Evolutionary conservation across 2,797 vertebrate species (phyloP).

Genomic region (Buphagus erythrorhynchus): DNA sequence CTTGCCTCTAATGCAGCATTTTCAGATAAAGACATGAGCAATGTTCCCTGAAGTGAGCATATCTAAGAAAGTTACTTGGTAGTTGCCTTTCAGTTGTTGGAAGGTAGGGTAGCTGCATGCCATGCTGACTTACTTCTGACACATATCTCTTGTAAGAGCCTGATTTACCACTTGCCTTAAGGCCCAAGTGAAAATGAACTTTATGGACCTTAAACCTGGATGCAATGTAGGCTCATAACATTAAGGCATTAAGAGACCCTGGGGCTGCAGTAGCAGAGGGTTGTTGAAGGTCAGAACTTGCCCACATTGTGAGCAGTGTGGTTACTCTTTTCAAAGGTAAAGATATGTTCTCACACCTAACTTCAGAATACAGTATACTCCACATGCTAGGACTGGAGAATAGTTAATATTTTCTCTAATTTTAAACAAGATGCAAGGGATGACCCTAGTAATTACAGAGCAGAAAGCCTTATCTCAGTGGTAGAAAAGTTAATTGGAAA

Average conservation of each 20-base stretch:
- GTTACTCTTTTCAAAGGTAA: neutral
- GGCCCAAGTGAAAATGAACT: neutral
- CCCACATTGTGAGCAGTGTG: neutral
- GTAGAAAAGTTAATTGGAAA: conserved; percentile 42
- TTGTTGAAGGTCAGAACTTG: neutral
- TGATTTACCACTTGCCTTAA: neutral
- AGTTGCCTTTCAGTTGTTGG: neutral
- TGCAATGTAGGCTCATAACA: neutral
- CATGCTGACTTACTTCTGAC: neutral
- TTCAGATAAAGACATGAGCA: neutral
- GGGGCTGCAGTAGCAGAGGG: neutral
- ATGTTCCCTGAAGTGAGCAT: neutral
- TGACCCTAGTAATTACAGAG: conserved; percentile 39
- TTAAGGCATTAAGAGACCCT: neutral
- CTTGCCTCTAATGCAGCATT: neutral
- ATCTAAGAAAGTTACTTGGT: neutral
- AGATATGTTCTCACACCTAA: neutral
- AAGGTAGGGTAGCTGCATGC: neutral
- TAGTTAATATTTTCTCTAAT: conserved; percentile 20
- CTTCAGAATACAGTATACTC: neutral
- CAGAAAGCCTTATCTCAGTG: neutral
- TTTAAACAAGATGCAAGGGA: neutral
- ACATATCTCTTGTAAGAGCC: neutral
- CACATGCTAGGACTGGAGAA: neutral
- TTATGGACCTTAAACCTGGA: neutral